These are phyloP conservation scores for Babylonia areolata DNA, from an alignment of 1,140 invertebrate species.

Conservation along the genomic window DNA sequence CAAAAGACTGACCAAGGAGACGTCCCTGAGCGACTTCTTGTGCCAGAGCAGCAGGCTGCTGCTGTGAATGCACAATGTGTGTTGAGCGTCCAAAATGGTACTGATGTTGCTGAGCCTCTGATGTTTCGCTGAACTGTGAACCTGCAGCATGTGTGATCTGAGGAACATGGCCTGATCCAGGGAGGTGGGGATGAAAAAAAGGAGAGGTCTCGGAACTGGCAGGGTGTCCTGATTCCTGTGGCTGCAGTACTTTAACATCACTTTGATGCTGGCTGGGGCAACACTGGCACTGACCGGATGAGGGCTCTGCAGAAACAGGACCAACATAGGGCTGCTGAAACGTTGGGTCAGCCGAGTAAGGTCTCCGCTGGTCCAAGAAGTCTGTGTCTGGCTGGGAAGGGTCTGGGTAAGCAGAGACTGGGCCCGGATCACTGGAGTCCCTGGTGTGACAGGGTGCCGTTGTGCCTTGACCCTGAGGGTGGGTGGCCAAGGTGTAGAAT, in stretches of 20 bases:
- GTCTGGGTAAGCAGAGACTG: neutral
- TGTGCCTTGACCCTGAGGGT: neutral
- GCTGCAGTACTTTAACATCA: neutral
- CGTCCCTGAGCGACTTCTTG: neutral
- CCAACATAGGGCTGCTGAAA: neutral
- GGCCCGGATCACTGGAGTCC: neutral
- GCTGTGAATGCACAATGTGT: neutral
- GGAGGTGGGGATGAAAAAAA: neutral
- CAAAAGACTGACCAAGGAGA: neutral
- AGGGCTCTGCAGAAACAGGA: neutral
- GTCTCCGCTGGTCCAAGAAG: neutral
- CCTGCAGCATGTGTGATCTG: too few species aligned
- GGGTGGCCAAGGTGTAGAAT: constrained; percentile 2
- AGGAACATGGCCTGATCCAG: neutral
- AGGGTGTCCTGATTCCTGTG: neutral
- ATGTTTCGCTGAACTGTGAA: too few species aligned
- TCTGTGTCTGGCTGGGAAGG: neutral
- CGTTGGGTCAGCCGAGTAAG: neutral
- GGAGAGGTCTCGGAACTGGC: neutral
- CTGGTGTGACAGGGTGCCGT: neutral
- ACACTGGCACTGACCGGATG: neutral
- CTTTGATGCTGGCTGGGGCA: neutral
- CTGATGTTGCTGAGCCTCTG: too few species aligned
- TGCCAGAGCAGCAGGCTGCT: neutral
- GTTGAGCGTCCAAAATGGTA: neutral